Percentiles rank a stretch among this genome's conserved stretches.
phyloP scores from a whole-genome alignment of 2,113 vertebrate species.

The Pangasianodon gigas region DNA sequence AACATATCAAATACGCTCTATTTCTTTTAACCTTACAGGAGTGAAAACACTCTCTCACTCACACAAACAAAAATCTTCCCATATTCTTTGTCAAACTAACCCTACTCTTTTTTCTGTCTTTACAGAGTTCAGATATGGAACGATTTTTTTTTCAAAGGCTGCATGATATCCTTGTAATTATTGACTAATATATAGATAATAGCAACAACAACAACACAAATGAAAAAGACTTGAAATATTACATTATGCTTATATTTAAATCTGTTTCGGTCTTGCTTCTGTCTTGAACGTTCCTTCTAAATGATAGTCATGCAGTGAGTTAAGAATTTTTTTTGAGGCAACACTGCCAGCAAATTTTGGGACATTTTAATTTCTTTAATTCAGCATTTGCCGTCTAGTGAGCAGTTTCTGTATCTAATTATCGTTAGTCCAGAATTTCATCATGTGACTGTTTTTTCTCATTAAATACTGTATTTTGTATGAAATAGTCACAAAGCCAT shows the following conservation, averaged over 20 bases:
- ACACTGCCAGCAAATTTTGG: background rate
- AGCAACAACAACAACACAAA: constrained; percentile 40
- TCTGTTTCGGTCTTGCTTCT: background rate
- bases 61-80: constrained; percentile 11
- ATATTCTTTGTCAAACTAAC: constrained; percentile 54
- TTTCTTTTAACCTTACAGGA: constrained; percentile 24
- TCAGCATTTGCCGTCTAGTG: background rate
- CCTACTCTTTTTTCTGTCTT: constrained; percentile 52
- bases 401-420: background rate
- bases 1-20: constrained; percentile 19
- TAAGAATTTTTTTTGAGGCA: background rate
- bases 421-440: background rate
- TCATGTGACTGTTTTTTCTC: background rate
- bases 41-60: constrained; percentile 44
- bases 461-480: background rate
- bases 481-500: background rate
- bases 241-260: constrained; percentile 17
- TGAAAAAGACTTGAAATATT: constrained; percentile 30
- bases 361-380: background rate
- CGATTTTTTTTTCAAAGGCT: constrained; percentile 20
- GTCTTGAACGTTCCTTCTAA: constrained; percentile 26
- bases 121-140: constrained; percentile 49
- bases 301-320: background rate
- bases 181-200: constrained; percentile 56
- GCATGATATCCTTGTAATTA: constrained; percentile 47